phyloP scores from a whole-genome alignment of 2,888 invertebrate genomes.

The Troilus luridus region DNA sequence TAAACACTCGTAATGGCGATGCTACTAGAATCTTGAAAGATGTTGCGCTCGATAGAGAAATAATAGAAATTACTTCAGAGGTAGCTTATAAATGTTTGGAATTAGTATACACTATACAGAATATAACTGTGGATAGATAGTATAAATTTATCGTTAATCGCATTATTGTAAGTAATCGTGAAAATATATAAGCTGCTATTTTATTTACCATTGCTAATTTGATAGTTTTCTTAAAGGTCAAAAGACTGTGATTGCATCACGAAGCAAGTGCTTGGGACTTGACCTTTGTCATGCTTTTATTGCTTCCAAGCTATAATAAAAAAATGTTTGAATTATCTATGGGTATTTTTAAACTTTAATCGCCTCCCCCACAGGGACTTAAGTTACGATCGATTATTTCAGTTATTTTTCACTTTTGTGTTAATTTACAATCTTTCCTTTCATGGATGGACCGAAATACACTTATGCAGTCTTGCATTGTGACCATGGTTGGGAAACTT shows the following conservation, averaged over 20 bases:
- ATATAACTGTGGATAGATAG: not conserved
- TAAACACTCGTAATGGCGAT: not conserved
- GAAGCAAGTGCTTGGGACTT: not conserved
- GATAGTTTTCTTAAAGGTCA: not conserved
- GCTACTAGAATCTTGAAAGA: not conserved
- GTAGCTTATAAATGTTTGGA: not conserved
- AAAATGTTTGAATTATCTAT: not conserved
- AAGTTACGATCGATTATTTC: not conserved
- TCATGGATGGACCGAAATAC: not conserved
- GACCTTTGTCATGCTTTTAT: not conserved
- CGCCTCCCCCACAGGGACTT: not conserved
- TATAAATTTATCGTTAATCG: not conserved
- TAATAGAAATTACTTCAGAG: not conserved
- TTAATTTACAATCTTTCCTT: not conserved
- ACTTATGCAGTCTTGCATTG: not conserved
- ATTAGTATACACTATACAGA: not conserved
- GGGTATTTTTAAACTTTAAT: not conserved
- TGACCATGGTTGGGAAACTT: no score
- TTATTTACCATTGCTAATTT: constrained; percentile 5
- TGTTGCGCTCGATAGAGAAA: not conserved
- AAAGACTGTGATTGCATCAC: not conserved
- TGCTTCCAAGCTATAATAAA: not conserved
- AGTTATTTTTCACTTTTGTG: not conserved
- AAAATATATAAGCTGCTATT: not conserved
- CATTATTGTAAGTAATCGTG: not conserved